Percentiles rank a stretch among this genome's conserved stretches.
These are phyloP conservation scores for Rana temporaria DNA, from an alignment of 2,113 vertebrate species.

Conservation along the genomic window DNA sequence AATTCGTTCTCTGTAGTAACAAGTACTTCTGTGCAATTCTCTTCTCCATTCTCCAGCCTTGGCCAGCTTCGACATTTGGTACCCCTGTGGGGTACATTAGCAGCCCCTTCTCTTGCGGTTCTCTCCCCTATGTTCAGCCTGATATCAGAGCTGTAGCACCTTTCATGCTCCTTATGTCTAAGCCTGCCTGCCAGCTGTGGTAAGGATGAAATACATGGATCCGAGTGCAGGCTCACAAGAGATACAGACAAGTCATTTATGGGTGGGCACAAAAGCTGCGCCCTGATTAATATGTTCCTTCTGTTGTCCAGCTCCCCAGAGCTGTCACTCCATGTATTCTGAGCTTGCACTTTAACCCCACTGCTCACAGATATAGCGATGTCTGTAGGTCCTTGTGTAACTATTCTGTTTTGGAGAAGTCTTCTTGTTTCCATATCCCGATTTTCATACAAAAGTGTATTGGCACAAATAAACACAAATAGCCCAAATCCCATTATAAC, in stretches of 20 bases:
- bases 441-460: conserved; percentile 97
- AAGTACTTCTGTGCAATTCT: conserved; percentile 82
- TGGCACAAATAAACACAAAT: conserved; percentile 97
- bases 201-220: conserved; percentile 61
- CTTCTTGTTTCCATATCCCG: conserved; percentile 90
- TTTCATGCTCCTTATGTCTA: conserved; percentile 3
- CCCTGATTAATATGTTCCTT: conserved; percentile 50
- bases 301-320: conserved; percentile 53
- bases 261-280: conserved; percentile 46
- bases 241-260: conserved; percentile 69
- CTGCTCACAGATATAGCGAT: conserved; percentile 10
- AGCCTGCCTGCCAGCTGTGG: conserved; percentile 8
- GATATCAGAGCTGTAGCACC: conserved; percentile 60
- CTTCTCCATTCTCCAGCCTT: conserved; percentile 77
- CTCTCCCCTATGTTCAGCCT: conserved; percentile 68
- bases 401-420: conserved; percentile 78
- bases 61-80: conserved; percentile 88
- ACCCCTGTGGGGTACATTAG: conserved; percentile 68
- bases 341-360: conserved; percentile 8
- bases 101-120: not conserved
- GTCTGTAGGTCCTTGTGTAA: not conserved
- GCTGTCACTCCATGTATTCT: conserved; percentile 46
- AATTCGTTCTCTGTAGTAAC: conserved; percentile 70
- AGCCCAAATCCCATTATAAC: conserved; percentile 97
- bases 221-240: conserved; percentile 71